Conservation (phyloP, 2,888 invertebrate species). For the Drosophila aldrichi region DNA sequence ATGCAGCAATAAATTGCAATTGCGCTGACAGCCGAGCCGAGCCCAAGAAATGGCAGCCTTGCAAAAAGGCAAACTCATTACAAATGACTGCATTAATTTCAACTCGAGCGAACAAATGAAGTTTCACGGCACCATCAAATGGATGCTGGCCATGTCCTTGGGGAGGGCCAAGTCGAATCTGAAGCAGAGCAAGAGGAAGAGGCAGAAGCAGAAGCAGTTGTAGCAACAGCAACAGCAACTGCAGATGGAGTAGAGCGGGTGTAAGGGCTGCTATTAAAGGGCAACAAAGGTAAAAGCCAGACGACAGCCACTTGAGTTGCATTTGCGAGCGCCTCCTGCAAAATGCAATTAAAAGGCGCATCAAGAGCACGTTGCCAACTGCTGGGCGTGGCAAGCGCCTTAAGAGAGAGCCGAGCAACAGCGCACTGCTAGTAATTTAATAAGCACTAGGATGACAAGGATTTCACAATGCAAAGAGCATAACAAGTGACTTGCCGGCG, state of each 20-base stretch:
- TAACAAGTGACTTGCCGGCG: constrained; percentile 47
- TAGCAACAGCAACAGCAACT: background rate
- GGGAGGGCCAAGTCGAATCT: constrained; percentile 8
- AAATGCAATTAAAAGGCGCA: constrained; percentile 76
- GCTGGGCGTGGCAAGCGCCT: constrained; percentile 33
- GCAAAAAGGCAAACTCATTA: constrained; percentile 73
- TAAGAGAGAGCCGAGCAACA: constrained; percentile 6
- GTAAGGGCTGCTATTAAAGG: constrained; percentile 10
- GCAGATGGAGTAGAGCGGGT: constrained; percentile 3
- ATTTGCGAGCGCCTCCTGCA: constrained; percentile 62
- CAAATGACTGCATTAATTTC: constrained; percentile 82
- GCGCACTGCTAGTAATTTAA: constrained; percentile 65
- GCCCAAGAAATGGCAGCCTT: constrained; percentile 27
- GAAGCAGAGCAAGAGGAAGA: background rate
- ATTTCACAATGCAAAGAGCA: constrained; percentile 64
- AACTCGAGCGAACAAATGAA: constrained; percentile 70
- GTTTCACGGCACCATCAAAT: constrained; percentile 37
- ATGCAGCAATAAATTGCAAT: constrained; percentile 73
- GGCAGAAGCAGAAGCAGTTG: background rate
- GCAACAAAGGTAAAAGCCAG: constrained; percentile 53
- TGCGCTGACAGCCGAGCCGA: constrained; percentile 42
- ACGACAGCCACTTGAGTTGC: constrained; percentile 73
- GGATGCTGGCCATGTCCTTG: constrained; percentile 15
- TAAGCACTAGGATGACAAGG: constrained; percentile 51
- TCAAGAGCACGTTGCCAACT: constrained; percentile 50